phyloP scores from a whole-genome alignment of 1,140 invertebrate genomes.

The Mizuhopecten yessoensis region DNA sequence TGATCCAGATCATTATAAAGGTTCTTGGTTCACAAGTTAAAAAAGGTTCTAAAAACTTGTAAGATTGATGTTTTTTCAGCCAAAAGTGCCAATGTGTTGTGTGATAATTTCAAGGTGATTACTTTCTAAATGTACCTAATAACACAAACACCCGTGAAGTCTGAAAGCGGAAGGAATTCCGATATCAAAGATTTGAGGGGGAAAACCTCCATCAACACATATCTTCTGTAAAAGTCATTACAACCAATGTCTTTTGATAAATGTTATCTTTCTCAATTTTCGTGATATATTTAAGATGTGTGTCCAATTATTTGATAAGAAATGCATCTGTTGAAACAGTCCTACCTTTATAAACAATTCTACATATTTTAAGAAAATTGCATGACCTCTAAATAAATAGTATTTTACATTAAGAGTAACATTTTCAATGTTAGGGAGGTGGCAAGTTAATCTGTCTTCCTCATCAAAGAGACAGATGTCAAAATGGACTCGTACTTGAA shows the following conservation, averaged over 20 bases:
- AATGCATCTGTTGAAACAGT: not conserved
- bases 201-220: not conserved
- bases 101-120: not conserved
- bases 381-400: not conserved
- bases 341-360: not conserved
- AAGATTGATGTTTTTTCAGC: too few species aligned
- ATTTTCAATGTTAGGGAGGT: not conserved
- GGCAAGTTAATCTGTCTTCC: not conserved
- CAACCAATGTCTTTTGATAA: not conserved
- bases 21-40: too few species aligned
- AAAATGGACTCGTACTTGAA: not conserved
- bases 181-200: too few species aligned
- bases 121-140: not conserved
- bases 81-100: not conserved
- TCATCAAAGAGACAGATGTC: not conserved
- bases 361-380: not conserved
- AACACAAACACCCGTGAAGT: not conserved
- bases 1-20: too few species aligned
- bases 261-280: not conserved
- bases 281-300: not conserved
- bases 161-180: not conserved
- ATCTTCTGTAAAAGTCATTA: not conserved
- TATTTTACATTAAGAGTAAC: not conserved
- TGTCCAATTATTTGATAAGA: not conserved
- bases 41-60: too few species aligned